Conservation (phyloP, 2,888 invertebrate species). For the Abrostola tripartita region DNA sequence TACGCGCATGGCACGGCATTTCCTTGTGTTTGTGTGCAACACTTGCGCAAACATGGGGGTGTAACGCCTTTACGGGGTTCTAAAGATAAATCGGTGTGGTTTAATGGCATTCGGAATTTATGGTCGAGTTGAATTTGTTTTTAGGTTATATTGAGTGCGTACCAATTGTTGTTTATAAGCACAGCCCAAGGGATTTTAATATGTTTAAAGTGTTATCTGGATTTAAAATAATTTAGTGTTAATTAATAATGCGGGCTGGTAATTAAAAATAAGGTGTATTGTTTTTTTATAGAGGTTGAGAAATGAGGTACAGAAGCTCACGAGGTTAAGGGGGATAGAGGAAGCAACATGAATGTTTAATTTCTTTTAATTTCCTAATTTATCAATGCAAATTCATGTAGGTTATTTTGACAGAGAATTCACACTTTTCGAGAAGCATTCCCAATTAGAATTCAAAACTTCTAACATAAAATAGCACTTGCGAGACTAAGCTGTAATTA, state of each 20-base stretch:
- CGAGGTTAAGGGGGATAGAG: too few species aligned
- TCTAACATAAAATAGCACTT: too few species aligned
- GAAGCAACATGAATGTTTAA: too few species aligned
- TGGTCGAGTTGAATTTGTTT: constrained; percentile 76
- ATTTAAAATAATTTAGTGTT: constrained; percentile 32
- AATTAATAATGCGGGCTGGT: constrained; percentile 15
- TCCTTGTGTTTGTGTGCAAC: constrained; percentile 58
- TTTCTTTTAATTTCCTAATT: too few species aligned
- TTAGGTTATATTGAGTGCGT: constrained; percentile 69
- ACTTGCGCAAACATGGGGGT: constrained; percentile 83
- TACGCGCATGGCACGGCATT: constrained; percentile 23
- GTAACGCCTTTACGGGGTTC: constrained; percentile 61
- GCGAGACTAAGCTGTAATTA: neutral
- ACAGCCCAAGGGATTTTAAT: constrained; percentile 34
- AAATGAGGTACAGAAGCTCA: too few species aligned
- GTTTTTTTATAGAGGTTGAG: too few species aligned
- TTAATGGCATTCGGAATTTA: constrained; percentile 85
- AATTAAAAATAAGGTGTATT: neutral
- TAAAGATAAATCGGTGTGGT: constrained; percentile 78
- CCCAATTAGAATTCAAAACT: too few species aligned
- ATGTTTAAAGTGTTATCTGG: constrained; percentile 39
- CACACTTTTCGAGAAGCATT: too few species aligned
- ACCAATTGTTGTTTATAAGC: constrained; percentile 57
- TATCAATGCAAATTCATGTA: too few species aligned
- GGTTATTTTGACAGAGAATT: too few species aligned